Evolutionary conservation across 2,797 vertebrate genomes (phyloP).

Genomic region (Allobates femoralis): DNA sequence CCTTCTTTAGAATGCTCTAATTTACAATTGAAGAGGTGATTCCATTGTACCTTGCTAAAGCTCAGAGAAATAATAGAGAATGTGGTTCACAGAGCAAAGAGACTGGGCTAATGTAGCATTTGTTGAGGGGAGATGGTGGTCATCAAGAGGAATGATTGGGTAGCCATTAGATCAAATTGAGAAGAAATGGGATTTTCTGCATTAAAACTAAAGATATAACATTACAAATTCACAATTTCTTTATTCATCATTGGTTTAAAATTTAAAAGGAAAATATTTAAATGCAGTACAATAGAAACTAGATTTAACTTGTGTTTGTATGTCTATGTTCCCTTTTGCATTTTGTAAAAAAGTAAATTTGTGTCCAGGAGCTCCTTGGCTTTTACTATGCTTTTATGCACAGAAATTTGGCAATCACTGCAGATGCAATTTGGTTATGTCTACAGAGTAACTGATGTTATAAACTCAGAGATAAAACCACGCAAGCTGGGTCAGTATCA

Average conservation of each 20-base stretch:
- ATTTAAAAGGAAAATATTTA: not conserved
- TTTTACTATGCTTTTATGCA: no score
- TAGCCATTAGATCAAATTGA: not conserved
- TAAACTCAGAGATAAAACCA: no score
- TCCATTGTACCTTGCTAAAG: not conserved
- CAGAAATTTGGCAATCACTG: no score
- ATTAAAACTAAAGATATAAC: not conserved
- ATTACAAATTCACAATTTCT: not conserved
- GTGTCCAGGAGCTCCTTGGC: no score
- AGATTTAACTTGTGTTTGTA: not conserved
- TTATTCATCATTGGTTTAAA: no score
- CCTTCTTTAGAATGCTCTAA: conserved; percentile 31
- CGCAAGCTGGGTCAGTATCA: no score
- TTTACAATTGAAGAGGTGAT: conserved; percentile 16
- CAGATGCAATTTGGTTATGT: no score
- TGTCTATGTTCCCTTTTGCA: not conserved
- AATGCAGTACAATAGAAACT: not conserved
- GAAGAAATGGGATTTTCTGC: not conserved
- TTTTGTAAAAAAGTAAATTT: no score
- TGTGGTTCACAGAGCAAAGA: not conserved
- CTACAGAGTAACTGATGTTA: no score
- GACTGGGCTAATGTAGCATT: not conserved
- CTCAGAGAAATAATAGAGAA: not conserved
- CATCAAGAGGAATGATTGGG: not conserved
- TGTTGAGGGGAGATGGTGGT: not conserved